Evolutionary conservation across 2,113 vertebrate species (phyloP).

Genomic region (Sinocyclocheilus anophthalmus): DNA sequence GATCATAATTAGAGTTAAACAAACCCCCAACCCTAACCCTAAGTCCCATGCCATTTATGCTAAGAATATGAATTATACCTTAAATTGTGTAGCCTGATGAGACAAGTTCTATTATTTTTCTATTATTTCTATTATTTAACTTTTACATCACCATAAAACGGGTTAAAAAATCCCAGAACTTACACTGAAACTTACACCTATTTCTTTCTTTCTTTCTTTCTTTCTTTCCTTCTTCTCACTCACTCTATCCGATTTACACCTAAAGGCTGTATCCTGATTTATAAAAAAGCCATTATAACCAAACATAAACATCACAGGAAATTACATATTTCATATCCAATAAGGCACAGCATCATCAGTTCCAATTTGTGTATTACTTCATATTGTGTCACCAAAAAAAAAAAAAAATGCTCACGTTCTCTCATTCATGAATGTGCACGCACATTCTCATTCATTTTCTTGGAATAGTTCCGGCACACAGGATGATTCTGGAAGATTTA

Average conservation of each 20-base stretch:
- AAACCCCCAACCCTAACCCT: neutral
- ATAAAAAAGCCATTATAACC: slow-evolving; percentile 51
- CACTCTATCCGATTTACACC: slow-evolving; percentile 41
- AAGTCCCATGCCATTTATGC: neutral
- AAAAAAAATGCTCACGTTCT: slow-evolving; percentile 2
- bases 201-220: neutral
- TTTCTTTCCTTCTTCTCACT: neutral
- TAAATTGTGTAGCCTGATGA: neutral
- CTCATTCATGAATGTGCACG: neutral
- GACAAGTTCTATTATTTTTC: too few species aligned
- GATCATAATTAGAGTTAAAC: neutral
- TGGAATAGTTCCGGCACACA: slow-evolving; percentile 26
- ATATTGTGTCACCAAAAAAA: slow-evolving; percentile 42
- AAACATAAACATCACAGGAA: slow-evolving; percentile 59
- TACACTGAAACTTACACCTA: neutral
- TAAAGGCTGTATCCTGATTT: slow-evolving; percentile 57
- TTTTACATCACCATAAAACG: neutral
- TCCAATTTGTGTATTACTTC: slow-evolving; percentile 56
- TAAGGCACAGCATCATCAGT: slow-evolving; percentile 47
- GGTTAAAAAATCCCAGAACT: neutral
- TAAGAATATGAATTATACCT: neutral
- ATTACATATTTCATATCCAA: slow-evolving; percentile 59
- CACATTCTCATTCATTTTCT: neutral
- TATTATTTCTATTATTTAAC: neutral
- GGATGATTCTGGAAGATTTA: slow-evolving; percentile 28